Conservation (phyloP, 2,113 vertebrate genomes). For the Cacatua alba region DNA sequence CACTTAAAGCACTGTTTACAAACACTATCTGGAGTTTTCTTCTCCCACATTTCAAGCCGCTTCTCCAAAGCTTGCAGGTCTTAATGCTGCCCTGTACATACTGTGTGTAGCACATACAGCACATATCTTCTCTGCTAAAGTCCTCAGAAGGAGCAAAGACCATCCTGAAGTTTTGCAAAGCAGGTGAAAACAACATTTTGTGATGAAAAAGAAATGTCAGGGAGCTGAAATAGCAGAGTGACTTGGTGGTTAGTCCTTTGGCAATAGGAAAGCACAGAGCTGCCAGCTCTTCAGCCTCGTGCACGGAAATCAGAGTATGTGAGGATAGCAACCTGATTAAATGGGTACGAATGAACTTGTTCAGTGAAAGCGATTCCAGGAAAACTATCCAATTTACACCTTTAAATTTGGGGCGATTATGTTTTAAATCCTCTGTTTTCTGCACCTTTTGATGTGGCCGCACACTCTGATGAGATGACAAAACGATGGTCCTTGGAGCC, state of each 20-base stretch:
- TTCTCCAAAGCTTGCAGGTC: background rate
- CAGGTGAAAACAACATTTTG: constrained; percentile 13
- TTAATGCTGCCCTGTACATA: background rate
- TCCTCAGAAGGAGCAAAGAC: background rate
- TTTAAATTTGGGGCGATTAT: background rate
- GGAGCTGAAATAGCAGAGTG: constrained; percentile 10
- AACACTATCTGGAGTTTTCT: background rate
- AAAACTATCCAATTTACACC: background rate
- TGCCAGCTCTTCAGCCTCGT: background rate
- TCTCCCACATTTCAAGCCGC: background rate
- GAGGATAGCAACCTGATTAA: background rate
- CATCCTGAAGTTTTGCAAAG: background rate
- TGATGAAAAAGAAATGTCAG: background rate
- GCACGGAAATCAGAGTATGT: background rate
- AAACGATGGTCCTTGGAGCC: background rate
- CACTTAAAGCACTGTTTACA: background rate
- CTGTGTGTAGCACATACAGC: background rate
- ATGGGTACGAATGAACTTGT: background rate
- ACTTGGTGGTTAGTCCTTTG: constrained; percentile 27
- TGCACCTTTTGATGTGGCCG: background rate
- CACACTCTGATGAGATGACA: background rate
- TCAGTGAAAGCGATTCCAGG: background rate
- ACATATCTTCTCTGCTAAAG: background rate
- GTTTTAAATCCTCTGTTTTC: background rate
- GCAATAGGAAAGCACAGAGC: background rate